Evolutionary conservation across 1,140 invertebrate genomes (phyloP), one percentile per base, ranked within the genome.

Genomic region (Trypoxylus dichotomus): DNA sequence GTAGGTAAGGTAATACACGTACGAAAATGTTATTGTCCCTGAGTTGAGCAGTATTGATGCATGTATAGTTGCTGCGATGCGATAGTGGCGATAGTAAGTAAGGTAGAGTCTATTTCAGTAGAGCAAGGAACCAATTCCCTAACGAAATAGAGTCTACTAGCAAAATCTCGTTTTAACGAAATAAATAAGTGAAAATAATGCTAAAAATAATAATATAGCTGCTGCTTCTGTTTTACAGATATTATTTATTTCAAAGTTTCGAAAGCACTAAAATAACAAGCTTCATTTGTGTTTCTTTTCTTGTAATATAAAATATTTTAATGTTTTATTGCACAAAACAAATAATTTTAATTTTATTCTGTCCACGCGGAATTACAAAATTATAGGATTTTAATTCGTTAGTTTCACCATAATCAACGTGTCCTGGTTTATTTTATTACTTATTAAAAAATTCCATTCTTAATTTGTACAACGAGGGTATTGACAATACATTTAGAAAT

Each of bases 1-100:
- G 32, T 24, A 72, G 13, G 24, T 72, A 71, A 72, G 13, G 24
- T 72, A 71, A 13, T 25, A 29, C 25, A 27, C 21, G 13, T 21
- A 74, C 32, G 37, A 47, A 43, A 75, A 75, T 27, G 43, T 47
- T 47, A 75, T 75, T 75, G 60, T 68, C 60, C 60, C 60, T 68
- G 60, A 68, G 60, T 68, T 68, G 60, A 68, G 60, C 60, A 68
- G 27, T 68, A 68, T 29, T 25, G 24, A 11, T 29, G 32, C 10
- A 37, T 1, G 7, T 54, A 6, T 54, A 54, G 47, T 54, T 19
- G 47, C 47, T 54, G 47, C 19, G 19, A 54, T 8, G n/a, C n/a
- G n/a, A n/a, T n/a, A n/a, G n/a, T n/a, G n/a, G n/a, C n/a, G n/a
- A n/a, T n/a, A n/a, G n/a, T n/a, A n/a, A 37, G 32, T 7, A 37